Conservation (phyloP, 2,797 vertebrate genomes). For the Glyptemys insculpta region DNA sequence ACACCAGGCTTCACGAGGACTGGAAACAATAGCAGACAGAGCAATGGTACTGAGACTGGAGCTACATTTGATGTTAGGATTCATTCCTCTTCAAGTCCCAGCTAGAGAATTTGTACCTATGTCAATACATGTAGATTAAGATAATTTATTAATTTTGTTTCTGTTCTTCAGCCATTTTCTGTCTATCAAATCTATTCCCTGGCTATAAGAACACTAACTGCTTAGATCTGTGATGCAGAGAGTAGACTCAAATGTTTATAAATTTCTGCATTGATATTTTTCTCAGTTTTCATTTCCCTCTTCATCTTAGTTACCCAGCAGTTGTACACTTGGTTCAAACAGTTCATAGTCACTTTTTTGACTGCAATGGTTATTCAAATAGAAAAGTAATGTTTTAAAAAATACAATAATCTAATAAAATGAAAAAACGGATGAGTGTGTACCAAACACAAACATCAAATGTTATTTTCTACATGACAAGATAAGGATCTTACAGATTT, state of each 20-base stretch:
- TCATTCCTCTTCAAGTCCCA: not conserved
- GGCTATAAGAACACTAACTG: not conserved
- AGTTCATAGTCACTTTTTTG: not conserved
- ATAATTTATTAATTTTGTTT: not conserved
- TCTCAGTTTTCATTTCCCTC: not conserved
- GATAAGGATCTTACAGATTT: not conserved
- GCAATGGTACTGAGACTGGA: not conserved
- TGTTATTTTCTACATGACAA: no score
- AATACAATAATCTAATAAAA: not conserved
- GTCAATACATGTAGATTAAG: not conserved
- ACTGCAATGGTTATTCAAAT: not conserved
- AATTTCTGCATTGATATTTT: accelerated
- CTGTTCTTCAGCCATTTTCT: no score
- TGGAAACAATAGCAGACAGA: not conserved
- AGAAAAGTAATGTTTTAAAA: no score
- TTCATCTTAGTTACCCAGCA: not conserved
- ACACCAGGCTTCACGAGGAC: not conserved
- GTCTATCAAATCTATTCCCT: not conserved
- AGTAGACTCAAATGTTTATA: not conserved
- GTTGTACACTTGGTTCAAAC: not conserved
- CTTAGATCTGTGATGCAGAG: accelerated
- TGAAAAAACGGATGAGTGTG: accelerated
- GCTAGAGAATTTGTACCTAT: not conserved
- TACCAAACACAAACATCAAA: not conserved
- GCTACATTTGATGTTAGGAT: not conserved